Evolutionary conservation across 2,888 invertebrate species (phyloP).

Genomic region (Caenorhabditis japonica): DNA sequence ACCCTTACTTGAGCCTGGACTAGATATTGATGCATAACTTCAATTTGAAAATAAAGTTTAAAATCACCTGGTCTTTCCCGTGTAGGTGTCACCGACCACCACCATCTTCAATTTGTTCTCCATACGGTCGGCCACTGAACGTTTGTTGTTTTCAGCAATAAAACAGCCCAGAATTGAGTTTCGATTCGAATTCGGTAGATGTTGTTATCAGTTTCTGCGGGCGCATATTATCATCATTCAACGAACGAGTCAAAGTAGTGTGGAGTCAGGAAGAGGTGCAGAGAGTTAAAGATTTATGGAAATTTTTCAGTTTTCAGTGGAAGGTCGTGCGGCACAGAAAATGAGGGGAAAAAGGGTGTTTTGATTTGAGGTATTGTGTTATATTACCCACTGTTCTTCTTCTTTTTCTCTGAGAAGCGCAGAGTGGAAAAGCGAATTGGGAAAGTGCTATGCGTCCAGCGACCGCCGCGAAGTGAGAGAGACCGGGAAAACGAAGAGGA

Average conservation of each 20-base stretch:
- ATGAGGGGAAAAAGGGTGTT: constrained; percentile 2
- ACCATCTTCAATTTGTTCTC: constrained; percentile 85
- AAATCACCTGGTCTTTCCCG: constrained; percentile 87
- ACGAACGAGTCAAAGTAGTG: constrained; percentile 13
- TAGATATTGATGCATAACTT: too few relatives aligned
- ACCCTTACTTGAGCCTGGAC: too few relatives aligned
- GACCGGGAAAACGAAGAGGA: constrained; percentile 6
- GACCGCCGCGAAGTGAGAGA: too few relatives aligned
- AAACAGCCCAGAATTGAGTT: too few relatives aligned
- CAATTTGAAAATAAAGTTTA: constrained; percentile 4
- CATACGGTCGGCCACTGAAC: constrained; percentile 1
- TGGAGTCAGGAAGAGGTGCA: constrained; percentile 8
- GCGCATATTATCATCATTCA: constrained; percentile 39
- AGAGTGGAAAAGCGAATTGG: constrained; percentile 16
- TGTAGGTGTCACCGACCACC: constrained; percentile 91
- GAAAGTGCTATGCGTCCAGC: not conserved
- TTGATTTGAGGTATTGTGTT: too few relatives aligned
- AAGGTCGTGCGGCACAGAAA: too few relatives aligned
- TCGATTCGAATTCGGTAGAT: not conserved
- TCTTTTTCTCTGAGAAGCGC: not conserved
- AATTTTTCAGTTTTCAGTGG: constrained; percentile 24
- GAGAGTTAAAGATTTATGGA: constrained; percentile 26
- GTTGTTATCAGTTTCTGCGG: constrained; percentile 40
- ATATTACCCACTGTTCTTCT: constrained; percentile 24
- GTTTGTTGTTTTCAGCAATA: too few relatives aligned